Conservation (phyloP, 2,888 invertebrate species). For the Pseudococcus longispinus region DNA sequence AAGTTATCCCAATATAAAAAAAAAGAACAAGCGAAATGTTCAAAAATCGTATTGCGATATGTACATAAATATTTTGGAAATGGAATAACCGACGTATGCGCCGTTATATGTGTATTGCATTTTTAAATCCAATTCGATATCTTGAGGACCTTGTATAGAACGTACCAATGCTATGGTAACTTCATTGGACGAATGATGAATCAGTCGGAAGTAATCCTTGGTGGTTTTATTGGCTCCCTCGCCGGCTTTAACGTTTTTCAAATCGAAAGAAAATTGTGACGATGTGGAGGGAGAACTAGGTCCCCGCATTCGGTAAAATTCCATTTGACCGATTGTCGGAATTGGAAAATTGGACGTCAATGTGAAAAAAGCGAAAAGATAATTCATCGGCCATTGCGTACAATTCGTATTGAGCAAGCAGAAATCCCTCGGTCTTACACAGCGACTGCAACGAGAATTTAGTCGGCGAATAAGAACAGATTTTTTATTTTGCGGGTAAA, state of each 20-base stretch:
- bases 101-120: constrained; percentile 82
- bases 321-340: constrained; percentile 70
- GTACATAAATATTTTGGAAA: constrained; percentile 84
- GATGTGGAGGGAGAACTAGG: constrained; percentile 70
- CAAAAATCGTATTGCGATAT: constrained; percentile 85
- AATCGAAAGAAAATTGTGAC: constrained; percentile 77
- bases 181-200: constrained; percentile 69
- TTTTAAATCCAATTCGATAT: constrained; percentile 83
- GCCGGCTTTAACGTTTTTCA: constrained; percentile 69
- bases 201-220: constrained; percentile 64
- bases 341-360: constrained; percentile 84
- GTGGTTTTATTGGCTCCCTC: constrained; percentile 65
- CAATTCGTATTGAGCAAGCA: constrained; percentile 80
- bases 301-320: constrained; percentile 88
- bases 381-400: constrained; percentile 79
- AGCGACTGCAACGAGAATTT: constrained; percentile 72
- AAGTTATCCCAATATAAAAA: not conserved
- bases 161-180: constrained; percentile 78
- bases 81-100: constrained; percentile 79
- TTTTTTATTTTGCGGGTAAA: no score
- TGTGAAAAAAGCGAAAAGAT: constrained; percentile 92
- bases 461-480: constrained; percentile 25
- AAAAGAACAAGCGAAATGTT: constrained; percentile 59
- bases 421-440: constrained; percentile 73
- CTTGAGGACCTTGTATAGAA: constrained; percentile 85